Conservation (phyloP, 2,113 vertebrate species). For the Coptodon bakossiorum region DNA sequence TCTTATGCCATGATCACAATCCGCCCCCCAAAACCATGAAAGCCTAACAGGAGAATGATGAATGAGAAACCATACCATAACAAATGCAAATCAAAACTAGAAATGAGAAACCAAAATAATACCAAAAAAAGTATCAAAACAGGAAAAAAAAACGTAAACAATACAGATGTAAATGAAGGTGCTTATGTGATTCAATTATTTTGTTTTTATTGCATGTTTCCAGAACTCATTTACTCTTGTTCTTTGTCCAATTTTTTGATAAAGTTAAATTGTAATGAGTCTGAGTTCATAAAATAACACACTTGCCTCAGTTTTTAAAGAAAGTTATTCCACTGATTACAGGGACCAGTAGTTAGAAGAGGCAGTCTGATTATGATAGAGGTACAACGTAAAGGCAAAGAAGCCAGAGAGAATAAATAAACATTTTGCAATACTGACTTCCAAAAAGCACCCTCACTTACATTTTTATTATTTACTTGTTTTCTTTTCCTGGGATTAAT, state of each 20-base stretch:
- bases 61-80: slow-evolving; percentile 38
- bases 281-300: background rate
- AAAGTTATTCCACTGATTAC: background rate
- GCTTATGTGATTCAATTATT: background rate
- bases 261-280: background rate
- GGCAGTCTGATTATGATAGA: background rate
- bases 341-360: background rate
- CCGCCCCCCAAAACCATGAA: background rate
- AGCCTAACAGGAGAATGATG: slow-evolving; percentile 10
- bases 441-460: slow-evolving; percentile 12
- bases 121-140: background rate
- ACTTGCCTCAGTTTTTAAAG: background rate
- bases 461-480: background rate
- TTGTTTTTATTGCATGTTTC: background rate
- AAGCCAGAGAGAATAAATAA: background rate
- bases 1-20: background rate
- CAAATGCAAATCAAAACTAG: slow-evolving; percentile 17
- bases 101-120: slow-evolving; percentile 35
- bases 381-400: slow-evolving; percentile 14
- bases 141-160: slow-evolving; percentile 1
- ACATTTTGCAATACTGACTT: background rate
- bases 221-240: background rate
- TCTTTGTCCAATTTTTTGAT: background rate
- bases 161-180: slow-evolving; percentile 14
- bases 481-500: background rate